These are phyloP conservation scores for Acromyrmex charruanus DNA, from an alignment of 1,140 invertebrate species.

Conservation along the genomic window DNA sequence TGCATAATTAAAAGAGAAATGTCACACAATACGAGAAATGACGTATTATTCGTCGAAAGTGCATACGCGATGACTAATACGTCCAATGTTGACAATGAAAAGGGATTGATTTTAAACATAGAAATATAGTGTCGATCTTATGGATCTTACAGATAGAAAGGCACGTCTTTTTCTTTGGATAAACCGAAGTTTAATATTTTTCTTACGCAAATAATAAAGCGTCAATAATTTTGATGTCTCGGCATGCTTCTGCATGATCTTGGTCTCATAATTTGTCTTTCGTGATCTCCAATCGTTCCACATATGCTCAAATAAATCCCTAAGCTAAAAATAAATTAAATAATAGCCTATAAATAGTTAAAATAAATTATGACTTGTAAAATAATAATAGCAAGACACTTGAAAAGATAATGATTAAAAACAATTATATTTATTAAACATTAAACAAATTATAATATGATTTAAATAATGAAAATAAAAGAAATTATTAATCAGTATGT, in stretches of 20 bases:
- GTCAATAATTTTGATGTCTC: neutral
- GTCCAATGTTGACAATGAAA: neutral
- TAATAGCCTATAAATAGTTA: neutral
- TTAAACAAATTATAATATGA: too few relatives aligned
- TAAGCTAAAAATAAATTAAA: constrained; percentile 38
- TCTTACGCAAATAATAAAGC: constrained; percentile 16
- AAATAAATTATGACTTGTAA: neutral
- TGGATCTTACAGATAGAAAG: constrained; percentile 20
- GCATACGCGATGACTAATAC: neutral
- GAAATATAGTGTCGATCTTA: neutral
- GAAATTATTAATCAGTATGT: neutral
- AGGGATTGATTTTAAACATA: neutral
- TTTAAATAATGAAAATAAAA: too few relatives aligned
- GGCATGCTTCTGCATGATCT: constrained; percentile 10
- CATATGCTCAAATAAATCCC: neutral
- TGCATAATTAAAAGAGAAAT: neutral
- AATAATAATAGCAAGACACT: neutral
- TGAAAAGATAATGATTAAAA: neutral
- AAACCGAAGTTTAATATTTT: constrained; percentile 27
- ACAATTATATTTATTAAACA: neutral
- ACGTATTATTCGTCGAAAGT: neutral
- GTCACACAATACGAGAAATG: neutral
- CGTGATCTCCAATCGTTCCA: constrained; percentile 1
- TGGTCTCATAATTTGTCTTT: constrained; percentile 8
- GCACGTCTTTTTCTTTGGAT: neutral